A percentile compares a stretch with the other conserved stretches of the same genome.
Conservation (phyloP, 2,888 invertebrate genomes). For the Amphipyra berbera region DNA sequence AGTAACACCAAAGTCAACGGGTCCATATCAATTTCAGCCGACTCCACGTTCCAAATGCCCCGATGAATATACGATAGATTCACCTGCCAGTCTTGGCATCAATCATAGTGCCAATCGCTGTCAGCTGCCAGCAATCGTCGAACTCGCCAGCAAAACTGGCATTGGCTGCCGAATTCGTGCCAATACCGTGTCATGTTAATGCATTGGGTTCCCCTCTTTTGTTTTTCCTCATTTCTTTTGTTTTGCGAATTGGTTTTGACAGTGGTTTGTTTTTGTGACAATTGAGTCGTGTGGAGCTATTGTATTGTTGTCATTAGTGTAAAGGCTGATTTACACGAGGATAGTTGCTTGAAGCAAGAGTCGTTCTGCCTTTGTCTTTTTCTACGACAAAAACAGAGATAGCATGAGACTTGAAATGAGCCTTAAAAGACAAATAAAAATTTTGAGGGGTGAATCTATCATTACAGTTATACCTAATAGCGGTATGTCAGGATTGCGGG, state of each 20-base stretch:
- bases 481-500: too few species aligned
- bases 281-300: conserved; percentile 5
- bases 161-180: conserved; percentile 59
- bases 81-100: conserved; percentile 64
- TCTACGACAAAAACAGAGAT: too few species aligned
- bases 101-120: conserved; percentile 74
- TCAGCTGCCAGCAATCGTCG: conserved; percentile 66
- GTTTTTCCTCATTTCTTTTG: conserved; percentile 27
- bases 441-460: too few species aligned
- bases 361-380: too few species aligned
- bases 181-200: conserved; percentile 66
- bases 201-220: conserved; percentile 26
- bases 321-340: too few species aligned
- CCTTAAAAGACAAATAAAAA: too few species aligned
- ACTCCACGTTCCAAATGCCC: conserved; percentile 28
- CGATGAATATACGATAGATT: conserved; percentile 50
- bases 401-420: too few species aligned
- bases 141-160: conserved; percentile 55
- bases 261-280: conserved; percentile 25
- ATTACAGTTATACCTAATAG: too few species aligned
- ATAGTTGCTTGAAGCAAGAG: too few species aligned
- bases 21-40: conserved; percentile 33
- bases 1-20: conserved; percentile 21
- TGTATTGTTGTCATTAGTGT: conserved; percentile 16
- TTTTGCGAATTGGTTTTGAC: conserved; percentile 21